Evolutionary conservation across 2,888 invertebrate genomes (phyloP), one percentile per base, ranked within the genome.

Genomic region (Limulus polyphemus): DNA sequence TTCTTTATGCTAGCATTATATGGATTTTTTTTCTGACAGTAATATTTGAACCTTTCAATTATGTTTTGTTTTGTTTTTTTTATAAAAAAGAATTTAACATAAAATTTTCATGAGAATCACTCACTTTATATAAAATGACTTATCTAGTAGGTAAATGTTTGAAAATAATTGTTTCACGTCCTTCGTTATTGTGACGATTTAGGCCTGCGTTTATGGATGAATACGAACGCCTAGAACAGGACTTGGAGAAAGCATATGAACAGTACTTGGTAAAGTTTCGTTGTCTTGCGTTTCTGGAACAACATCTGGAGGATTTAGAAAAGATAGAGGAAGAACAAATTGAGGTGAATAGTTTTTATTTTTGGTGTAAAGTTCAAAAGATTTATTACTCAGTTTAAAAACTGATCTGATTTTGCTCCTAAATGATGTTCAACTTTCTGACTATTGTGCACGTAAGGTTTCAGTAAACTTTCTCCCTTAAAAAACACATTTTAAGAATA

Each of bases 161-260:
- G 51, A n/a, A 7, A 3, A 51, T 10, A 7, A 51, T 13, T 51
- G 51, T 4, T n/a, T 51, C 14, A 51, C 51, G 3, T 49, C 51
- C 14, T n/a, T 1, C 11, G 14, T 13, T 1, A 17, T 55, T 55
- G 1, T n/a, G n/a, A 51, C 13, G n/a, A 9, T 51, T 51, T 51
- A 51, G 51, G 4, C 98, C 98, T 0, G 95, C 94, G 0, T 98
- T 95, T 76, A 86, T 97, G 82, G 92, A 94, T 71, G 98, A 99
- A 77, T 90, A 93, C 76, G 90, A 91, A 63, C 84, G 86, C 57
- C 80, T 92, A 59, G 97, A 99, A 77, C 79, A 81, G 54, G 92
- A 94, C 74, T 77, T 98, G 16, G 86, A 88, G 72, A 80, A 83
- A 67, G 79, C 94, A 17, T 95, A 94, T 78, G 85, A 87, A 51